A percentile compares a stretch with the other conserved stretches of the same genome.
phyloP scores from a whole-genome alignment of 1,140 invertebrate genomes.

The Asbolus verrucosus region DNA sequence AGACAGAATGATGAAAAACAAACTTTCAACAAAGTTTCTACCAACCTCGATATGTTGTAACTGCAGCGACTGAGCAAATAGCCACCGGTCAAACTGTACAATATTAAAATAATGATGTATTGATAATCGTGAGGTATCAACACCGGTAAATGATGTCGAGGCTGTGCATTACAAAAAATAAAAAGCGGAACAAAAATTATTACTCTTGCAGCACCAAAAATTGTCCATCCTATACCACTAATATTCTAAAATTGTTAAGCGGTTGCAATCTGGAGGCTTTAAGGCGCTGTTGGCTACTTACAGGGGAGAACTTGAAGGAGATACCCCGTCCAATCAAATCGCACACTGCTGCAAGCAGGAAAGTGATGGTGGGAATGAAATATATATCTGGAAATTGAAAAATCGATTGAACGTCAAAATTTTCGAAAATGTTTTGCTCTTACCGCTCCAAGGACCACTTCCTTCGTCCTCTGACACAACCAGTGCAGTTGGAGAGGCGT shows the following conservation, averaged over 20 bases:
- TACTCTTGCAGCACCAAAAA: neutral
- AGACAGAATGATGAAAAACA: neutral
- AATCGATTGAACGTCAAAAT: neutral
- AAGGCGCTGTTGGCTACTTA: neutral
- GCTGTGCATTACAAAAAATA: neutral
- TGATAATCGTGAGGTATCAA: neutral
- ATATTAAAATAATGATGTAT: neutral
- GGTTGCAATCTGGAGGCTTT: neutral
- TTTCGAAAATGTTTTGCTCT: neutral
- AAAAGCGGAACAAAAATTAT: neutral
- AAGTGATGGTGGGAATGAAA: slow-evolving; percentile 6
- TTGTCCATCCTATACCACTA: neutral
- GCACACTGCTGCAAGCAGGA: neutral
- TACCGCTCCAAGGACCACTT: slow-evolving; percentile 2
- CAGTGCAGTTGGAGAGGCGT: neutral
- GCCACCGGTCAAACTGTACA: neutral
- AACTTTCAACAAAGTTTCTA: neutral
- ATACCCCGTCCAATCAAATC: slow-evolving; percentile 1
- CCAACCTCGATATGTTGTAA: neutral
- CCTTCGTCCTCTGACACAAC: slow-evolving; percentile 9
- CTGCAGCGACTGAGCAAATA: neutral
- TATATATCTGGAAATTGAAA: slow-evolving; percentile 3
- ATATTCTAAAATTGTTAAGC: neutral
- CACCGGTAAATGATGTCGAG: neutral
- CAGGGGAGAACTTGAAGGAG: neutral